These are phyloP conservation scores for Schizothorax lantsangensis DNA, from an alignment of 2,797 vertebrate species.

Conservation along the genomic window DNA sequence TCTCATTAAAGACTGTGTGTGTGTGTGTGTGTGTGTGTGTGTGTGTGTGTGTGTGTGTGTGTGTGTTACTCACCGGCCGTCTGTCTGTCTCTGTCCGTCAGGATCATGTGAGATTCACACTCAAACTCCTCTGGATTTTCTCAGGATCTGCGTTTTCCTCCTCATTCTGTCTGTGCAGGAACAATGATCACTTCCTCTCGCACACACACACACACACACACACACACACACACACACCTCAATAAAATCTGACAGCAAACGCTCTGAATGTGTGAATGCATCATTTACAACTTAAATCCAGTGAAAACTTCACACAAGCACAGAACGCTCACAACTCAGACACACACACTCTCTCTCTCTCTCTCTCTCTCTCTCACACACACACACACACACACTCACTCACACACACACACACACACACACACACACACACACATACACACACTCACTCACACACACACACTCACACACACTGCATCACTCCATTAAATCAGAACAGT, in stretches of 20 bases:
- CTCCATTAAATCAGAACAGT: neutral
- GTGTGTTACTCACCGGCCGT: neutral
- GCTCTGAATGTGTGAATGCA: neutral
- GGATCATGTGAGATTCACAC: neutral
- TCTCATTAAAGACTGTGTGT: constrained; percentile 33
- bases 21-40: neutral
- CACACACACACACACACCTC: neutral
- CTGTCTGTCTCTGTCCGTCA: neutral
- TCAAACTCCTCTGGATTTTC: neutral
- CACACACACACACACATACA: constrained; percentile 5
- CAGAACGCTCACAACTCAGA: neutral
- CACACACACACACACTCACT: neutral
- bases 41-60: neutral
- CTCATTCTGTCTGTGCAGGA: constrained; percentile 25
- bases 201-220: neutral
- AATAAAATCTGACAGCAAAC: neutral
- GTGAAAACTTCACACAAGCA: neutral
- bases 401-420: neutral
- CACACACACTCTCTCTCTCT: neutral
- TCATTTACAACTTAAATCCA: neutral
- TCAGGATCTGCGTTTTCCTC: constrained; percentile 26
- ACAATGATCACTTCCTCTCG: constrained; percentile 57
- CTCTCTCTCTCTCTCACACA: neutral
- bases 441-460: neutral
- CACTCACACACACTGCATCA: neutral